A percentile compares a stretch with the other conserved stretches of the same genome.
phyloP scores from a whole-genome alignment of 2,888 invertebrate genomes.

The Panzeria rudis region DNA sequence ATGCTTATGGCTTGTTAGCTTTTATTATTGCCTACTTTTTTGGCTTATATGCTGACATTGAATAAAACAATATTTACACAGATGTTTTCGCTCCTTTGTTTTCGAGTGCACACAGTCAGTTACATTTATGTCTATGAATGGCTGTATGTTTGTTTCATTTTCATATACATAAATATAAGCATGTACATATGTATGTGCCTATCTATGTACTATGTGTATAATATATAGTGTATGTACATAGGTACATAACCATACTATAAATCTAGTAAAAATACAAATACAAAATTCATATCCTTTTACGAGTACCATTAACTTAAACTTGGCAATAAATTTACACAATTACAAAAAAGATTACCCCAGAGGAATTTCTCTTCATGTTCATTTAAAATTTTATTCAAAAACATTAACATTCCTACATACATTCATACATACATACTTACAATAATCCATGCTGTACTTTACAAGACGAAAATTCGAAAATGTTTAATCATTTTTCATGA shows the following conservation, averaged over 20 bases:
- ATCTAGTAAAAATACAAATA: conserved; percentile 8
- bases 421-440: too few relatives aligned
- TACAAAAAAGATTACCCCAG: conserved; percentile 22
- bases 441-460: too few relatives aligned
- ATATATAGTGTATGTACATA: neutral
- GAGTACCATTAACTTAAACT: conserved; percentile 31
- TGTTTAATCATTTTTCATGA: too few relatives aligned
- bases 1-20: conserved; percentile 67
- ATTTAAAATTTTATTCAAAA: neutral
- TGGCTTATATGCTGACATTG: conserved; percentile 68
- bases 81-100: conserved; percentile 55
- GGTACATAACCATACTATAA: neutral
- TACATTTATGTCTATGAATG: neutral
- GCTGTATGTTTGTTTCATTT: neutral
- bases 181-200: neutral
- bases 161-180: neutral
- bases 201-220: too few relatives aligned
- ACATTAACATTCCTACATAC: neutral
- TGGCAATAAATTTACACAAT: conserved; percentile 60
- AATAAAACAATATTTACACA: conserved; percentile 55
- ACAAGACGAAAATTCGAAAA: too few relatives aligned
- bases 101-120: conserved; percentile 10
- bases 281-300: conserved; percentile 9
- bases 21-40: conserved; percentile 70
- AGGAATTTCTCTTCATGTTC: conserved; percentile 28